Base-by-base conservation (phyloP, 1,140 invertebrate genomes). In the Leptoteleia sp. region DNA sequence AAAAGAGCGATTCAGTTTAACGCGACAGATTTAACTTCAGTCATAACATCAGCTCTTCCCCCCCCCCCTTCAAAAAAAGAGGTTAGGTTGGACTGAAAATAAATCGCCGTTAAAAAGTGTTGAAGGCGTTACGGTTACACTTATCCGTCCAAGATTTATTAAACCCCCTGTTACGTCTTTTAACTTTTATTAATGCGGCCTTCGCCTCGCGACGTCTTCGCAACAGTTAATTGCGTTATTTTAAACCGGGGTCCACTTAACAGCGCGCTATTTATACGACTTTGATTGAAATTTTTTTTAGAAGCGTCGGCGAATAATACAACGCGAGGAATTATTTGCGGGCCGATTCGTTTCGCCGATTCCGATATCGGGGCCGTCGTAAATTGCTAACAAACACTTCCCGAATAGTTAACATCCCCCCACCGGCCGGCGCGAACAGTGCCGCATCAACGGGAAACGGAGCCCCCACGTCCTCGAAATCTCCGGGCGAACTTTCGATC, bases 81-180 rank as follows among this genome's bases (percentile, higher is more conserved):
- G 40, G 27, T 33, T 43, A 33, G 47, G 25, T n/a, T 29, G 5
- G 33, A 47, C 42, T 47, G 7, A 59, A 64, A 64, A 65, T 65
- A 65, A 65, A 52, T 52, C 22, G 37, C 27, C 52, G 61, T 65
- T 52, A 43, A 65, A 65, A 43, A 52, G 25, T 47, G 42, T 64
- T 52, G 22, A 50, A 25, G 42, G 8, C 11, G n/a, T 35, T 22
- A 15, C 29, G 27, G 29, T 64, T 64, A 52, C 55, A 61, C 22
- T 55, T 35, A 42, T n/a, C 16, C 12, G n/a, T n/a, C 0, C 25
- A 13, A 40, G 40, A 64, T 64, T 64, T 50, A 64, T 64, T 17
- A 22, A 64, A 50, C n/a, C n/a, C 35, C 29, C 31, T 5, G 15
- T 40, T 50, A 38, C 43, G 12, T 47, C 57, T 48, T 27, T 37